Evolutionary conservation across 2,113 vertebrate species (phyloP), one percentile per base, ranked within the genome.

Genomic region (Zingel zingel): DNA sequence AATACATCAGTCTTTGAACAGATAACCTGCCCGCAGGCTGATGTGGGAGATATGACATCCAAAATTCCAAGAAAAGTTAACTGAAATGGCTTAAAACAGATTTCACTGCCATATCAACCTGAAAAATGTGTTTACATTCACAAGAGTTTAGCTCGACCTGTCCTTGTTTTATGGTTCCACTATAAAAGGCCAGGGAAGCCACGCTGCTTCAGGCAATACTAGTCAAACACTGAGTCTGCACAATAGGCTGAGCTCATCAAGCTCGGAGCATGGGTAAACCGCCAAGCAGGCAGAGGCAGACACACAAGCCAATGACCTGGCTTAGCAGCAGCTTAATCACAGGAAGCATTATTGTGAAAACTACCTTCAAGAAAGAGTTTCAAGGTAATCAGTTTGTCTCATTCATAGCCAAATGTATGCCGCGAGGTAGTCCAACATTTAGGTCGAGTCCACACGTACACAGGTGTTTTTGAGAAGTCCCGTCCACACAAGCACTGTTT

Each of bases 211-310:
- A 50, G 74, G 74, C 65, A 8, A n/a, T 18, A 62, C 78, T 71
- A 78, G 78, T 88, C 78, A 81, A 61, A 82, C 82, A 69, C 71
- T 11, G 70, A 75, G 85, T 61, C 18, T 12, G 36, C 75, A 77
- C 75, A 57, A 72, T 7, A 16, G 47, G 71, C 83, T 67, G 61
- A 66, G 48, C 71, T 80, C 54, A 63, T 71, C 66, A 30, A 72
- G 53, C 48, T 2, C 25, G 0, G 58, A 77, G 71, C n/a, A 47
- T 5, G 10, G 14, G 72, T 11, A 16, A 51, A 13, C 21, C 15
- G 2, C 53, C 65, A 21, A n/a, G 16, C 81, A 79, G 58, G 61
- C 85, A 68, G 71, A 54, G 43, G 79, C 51, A 69, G 50, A 50
- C 43, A 65, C 39, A 71, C 16, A 3, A 25, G 15, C 23, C 11